Conservation (phyloP, 2,888 invertebrate species). For the Megalurothrips usitatus region DNA sequence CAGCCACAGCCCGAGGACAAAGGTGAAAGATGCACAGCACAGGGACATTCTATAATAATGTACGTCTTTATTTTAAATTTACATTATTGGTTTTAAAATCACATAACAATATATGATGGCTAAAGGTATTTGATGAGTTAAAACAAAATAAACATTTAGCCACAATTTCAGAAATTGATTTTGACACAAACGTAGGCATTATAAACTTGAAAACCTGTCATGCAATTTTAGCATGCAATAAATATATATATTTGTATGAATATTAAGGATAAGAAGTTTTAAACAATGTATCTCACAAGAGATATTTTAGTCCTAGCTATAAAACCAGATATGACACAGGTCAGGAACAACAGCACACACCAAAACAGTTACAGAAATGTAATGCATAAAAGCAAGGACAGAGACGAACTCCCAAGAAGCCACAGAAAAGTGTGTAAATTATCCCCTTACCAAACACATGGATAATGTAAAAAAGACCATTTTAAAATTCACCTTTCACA, state of each 20-base stretch:
- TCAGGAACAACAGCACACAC: neutral
- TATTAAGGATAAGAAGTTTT: too few species aligned
- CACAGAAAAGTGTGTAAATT: neutral
- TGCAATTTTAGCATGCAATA: too few species aligned
- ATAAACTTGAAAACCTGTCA: too few species aligned
- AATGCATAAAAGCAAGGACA: neutral
- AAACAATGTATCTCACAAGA: too few species aligned
- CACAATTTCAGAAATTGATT: too few species aligned
- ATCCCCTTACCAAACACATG: too few species aligned
- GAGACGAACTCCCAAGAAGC: neutral
- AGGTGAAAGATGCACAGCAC: neutral
- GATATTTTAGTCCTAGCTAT: too few species aligned
- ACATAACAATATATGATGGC: neutral
- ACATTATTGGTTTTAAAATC: neutral
- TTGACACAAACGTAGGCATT: too few species aligned
- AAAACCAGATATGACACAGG: neutral
- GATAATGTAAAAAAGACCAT: too few species aligned
- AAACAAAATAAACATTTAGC: neutral
- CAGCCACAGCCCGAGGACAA: neutral
- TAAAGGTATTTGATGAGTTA: neutral
- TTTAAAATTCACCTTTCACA: too few species aligned
- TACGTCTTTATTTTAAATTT: neutral
- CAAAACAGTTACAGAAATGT: neutral
- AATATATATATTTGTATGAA: neutral
- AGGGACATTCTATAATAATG: neutral